These are phyloP conservation scores for Hetaerina titia DNA, from an alignment of 2,888 invertebrate genomes.

Conservation along the genomic window DNA sequence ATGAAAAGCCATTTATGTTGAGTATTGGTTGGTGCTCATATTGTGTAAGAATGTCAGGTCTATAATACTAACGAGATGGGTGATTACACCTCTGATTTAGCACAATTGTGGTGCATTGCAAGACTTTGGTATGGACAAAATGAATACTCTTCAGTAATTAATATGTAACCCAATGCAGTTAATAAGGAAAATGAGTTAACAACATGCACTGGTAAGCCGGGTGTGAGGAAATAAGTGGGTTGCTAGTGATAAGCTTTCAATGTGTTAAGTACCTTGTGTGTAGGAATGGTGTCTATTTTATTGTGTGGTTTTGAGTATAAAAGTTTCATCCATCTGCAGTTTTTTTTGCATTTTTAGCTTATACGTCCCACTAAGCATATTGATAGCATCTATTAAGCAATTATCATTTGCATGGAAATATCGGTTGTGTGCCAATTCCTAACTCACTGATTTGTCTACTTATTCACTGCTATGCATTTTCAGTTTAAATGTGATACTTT, in stretches of 20 bases:
- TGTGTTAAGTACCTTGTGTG: neutral
- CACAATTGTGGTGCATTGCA: neutral
- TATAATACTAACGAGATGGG: neutral
- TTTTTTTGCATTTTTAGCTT: neutral
- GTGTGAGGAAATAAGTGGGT: neutral
- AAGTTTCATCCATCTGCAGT: neutral
- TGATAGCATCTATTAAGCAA: slow-evolving; percentile 7
- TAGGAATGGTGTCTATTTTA: neutral
- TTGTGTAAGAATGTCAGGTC: neutral
- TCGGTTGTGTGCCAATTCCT: neutral
- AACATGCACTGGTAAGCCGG: neutral
- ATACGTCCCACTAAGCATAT: neutral
- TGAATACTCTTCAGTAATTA: neutral
- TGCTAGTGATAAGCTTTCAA: neutral
- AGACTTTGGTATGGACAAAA: neutral
- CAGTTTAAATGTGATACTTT: slow-evolving; percentile 33
- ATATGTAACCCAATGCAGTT: neutral
- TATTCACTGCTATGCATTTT: slow-evolving; percentile 50
- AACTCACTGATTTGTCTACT: slow-evolving; percentile 32
- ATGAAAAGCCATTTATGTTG: neutral
- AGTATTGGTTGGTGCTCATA: neutral
- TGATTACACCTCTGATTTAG: neutral
- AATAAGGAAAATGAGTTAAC: neutral
- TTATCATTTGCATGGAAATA: slow-evolving; percentile 27
- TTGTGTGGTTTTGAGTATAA: neutral